Conservation (phyloP, 1,140 invertebrate genomes). For the Drosophila santomea region DNA sequence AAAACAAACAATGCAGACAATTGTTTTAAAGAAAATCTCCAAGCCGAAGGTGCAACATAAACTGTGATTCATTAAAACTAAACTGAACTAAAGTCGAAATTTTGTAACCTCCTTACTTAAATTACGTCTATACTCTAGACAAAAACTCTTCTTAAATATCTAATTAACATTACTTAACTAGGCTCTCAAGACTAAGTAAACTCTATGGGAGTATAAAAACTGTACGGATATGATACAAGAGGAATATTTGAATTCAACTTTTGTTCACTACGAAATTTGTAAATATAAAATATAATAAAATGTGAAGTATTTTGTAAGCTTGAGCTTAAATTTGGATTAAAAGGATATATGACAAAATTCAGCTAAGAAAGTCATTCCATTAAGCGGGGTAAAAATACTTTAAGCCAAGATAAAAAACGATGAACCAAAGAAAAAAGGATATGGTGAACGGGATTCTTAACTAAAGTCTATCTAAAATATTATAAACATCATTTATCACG, state of each 20-base stretch:
- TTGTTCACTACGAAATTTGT: constrained; percentile 24
- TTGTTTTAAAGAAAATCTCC: constrained; percentile 43
- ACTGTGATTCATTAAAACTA: constrained; percentile 36
- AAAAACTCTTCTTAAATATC: constrained; percentile 40
- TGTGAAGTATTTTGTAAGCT: constrained; percentile 25
- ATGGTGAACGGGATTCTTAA: constrained; percentile 39
- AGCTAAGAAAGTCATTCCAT: constrained; percentile 77
- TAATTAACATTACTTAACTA: constrained; percentile 50
- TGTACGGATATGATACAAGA: constrained; percentile 34
- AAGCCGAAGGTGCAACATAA: constrained; percentile 46
- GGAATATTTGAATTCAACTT: constrained; percentile 24
- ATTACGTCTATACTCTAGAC: constrained; percentile 29
- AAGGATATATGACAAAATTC: constrained; percentile 56
- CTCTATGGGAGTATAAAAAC: constrained; percentile 33
- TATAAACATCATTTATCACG: constrained; percentile 31
- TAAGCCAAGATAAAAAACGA: constrained; percentile 53
- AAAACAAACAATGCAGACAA: constrained; percentile 49
- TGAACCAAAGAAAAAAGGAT: constrained; percentile 15
- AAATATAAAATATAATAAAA: constrained; percentile 21
- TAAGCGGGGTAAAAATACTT: constrained; percentile 68
- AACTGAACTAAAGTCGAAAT: constrained; percentile 28
- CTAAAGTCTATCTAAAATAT: constrained; percentile 30
- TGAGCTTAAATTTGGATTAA: constrained; percentile 41
- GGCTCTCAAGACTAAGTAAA: constrained; percentile 34
- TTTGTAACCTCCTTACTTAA: constrained; percentile 34